A percentile compares a stretch with the other conserved stretches of the same genome.
Conservation (phyloP, 1,140 invertebrate genomes). For the Drosophila mayri region DNA sequence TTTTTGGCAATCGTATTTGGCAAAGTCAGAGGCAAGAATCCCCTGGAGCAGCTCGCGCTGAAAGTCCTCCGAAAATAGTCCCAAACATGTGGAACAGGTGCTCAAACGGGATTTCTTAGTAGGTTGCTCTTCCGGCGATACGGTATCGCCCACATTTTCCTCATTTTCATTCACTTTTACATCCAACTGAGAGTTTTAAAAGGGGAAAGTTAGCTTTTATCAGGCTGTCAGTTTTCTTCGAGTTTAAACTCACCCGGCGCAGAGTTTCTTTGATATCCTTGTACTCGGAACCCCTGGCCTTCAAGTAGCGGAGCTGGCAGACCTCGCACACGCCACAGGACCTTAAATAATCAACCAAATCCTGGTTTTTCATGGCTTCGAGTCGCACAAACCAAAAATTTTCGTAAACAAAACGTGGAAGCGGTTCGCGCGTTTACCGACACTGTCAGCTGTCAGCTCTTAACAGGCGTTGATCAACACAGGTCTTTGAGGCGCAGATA, state of each 20-base stretch:
- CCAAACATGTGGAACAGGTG: conserved; percentile 88
- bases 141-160: background rate
- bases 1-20: conserved; percentile 82
- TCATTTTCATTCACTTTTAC: conserved; percentile 40
- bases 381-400: conserved; percentile 3
- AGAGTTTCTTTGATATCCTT: conserved; percentile 82
- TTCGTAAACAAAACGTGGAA: conserved; percentile 67
- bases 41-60: conserved; percentile 85
- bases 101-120: conserved; percentile 81
- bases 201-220: background rate
- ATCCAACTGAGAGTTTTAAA: conserved; percentile 44
- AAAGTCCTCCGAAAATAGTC: conserved; percentile 87
- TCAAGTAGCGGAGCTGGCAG: conserved; percentile 87
- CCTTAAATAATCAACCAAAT: conserved; percentile 84
- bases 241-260: conserved; percentile 68
- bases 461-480: conserved; percentile 8
- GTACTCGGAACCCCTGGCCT: conserved; percentile 84
- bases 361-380: conserved; percentile 73
- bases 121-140: conserved; percentile 20
- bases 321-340: conserved; percentile 85
- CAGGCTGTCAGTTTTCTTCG: conserved; percentile 8
- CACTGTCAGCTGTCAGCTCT: conserved; percentile 25
- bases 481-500: conserved; percentile 1
- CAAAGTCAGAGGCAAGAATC: conserved; percentile 82
- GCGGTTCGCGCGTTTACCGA: conserved; percentile 10